Percentiles rank a stretch among this genome's conserved stretches.
phyloP scores from a whole-genome alignment of 2,888 invertebrate genomes.

The Embidobia sp. region DNA sequence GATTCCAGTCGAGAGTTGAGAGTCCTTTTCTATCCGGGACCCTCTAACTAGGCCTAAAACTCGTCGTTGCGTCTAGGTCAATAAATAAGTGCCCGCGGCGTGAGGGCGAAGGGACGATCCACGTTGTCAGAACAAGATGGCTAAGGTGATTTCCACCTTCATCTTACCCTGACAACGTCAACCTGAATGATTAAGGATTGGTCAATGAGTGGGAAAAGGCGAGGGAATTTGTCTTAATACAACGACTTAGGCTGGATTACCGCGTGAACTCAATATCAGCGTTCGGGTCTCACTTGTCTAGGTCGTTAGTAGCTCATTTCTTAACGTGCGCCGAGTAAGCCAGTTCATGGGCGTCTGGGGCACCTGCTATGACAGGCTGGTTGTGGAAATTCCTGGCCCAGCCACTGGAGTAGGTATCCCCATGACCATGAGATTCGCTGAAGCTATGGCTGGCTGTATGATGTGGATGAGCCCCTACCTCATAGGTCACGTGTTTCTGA shows the following conservation, averaged over 20 bases:
- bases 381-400: conserved; percentile 84
- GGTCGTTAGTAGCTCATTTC: conserved; percentile 39
- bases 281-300: conserved; percentile 50
- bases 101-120: not conserved
- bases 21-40: not conserved
- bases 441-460: conserved; percentile 83
- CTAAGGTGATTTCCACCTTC: conserved; percentile 1
- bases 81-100: conserved; percentile 16
- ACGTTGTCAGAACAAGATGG: not conserved
- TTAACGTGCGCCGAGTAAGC: conserved; percentile 85
- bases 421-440: conserved; percentile 79
- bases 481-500: conserved; percentile 88
- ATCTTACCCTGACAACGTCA: conserved; percentile 12
- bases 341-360: conserved; percentile 83
- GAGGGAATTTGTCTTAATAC: conserved; percentile 57
- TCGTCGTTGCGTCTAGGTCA: conserved; percentile 33
- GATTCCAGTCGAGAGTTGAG: conserved; percentile 1
- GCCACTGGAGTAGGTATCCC: conserved; percentile 84
- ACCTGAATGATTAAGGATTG: conserved; percentile 11
- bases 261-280: conserved; percentile 61
- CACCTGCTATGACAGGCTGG: conserved; percentile 78
- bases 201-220: conserved; percentile 37
- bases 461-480: conserved; percentile 88
- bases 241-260: conserved; percentile 65
- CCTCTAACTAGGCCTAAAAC: not conserved